Evolutionary conservation across 2,888 invertebrate genomes (phyloP), one percentile per base, ranked within the genome.

Genomic region (Drosophila paramelanica): DNA sequence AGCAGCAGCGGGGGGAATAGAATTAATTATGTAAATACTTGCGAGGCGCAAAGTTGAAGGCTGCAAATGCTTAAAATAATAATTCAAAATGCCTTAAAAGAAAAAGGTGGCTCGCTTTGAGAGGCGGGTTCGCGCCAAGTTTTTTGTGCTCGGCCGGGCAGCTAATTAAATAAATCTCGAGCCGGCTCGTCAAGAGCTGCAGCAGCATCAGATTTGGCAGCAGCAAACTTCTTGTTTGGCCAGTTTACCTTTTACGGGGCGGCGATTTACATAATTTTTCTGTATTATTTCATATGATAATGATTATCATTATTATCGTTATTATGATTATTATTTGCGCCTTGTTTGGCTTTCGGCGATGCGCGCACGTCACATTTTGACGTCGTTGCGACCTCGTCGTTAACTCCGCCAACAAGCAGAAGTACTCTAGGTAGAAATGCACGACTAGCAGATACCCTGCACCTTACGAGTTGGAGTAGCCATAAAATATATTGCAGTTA

Each of bases 231-330:
- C 59, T 69, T 60, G 51, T 68, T 39, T 25, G 67, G 49, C 56
- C 76, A 67, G 67, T 79, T 79, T 77, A 68, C 82, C 81, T 75
- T 79, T 79, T 75, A 60, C 71, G 85, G 66, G 27, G 52, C 55
- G 55, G 51, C 57, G 73, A 85, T 85, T 83, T 82, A 64, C 83
- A 83, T 83, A 85, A 83, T 78, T 73, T 75, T 76, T 72, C 67
- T 73, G 69, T 80, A 80, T 80, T 77, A 85, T 78, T 85, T 72
- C 73, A 76, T 68, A 68, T 70, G 71, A 77, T 78, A 71, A 77
- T 79, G 77, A 77, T 81, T 73, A 67, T 70, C 65, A 67, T 74
- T 74, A 73, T 77, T 74, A 14, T 45, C 23, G 45, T 42, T 53
- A 65, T 67, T 52, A 65, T 57, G 53, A 67, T 77, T 67, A 72